phyloP scores from a whole-genome alignment of 2,888 invertebrate genomes.

The Drosophila ustulata region DNA sequence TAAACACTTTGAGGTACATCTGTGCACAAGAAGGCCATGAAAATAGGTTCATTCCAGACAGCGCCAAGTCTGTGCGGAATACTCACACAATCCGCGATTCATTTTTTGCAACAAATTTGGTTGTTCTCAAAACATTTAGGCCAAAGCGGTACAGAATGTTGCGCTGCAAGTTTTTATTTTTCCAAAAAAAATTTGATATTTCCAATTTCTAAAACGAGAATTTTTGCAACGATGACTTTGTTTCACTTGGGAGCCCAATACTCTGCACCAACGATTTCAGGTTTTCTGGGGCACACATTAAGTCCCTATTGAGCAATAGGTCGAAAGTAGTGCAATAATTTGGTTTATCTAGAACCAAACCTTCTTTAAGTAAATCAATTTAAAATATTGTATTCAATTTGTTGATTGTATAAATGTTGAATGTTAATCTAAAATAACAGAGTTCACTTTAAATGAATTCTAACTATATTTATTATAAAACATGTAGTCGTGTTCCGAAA shows the following conservation, averaged over 20 bases:
- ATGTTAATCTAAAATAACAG: conserved; percentile 15
- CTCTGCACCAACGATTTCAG: conserved; percentile 13
- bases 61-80: not conserved
- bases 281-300: conserved; percentile 52
- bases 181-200: conserved; percentile 18
- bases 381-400: conserved; percentile 42
- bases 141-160: conserved; percentile 41
- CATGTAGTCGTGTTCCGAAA: conserved; percentile 3
- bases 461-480: conserved; percentile 9
- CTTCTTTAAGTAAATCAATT: conserved; percentile 82
- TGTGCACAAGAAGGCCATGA: conserved; percentile 32
- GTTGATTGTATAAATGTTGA: conserved; percentile 33
- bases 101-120: conserved; percentile 61
- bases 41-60: conserved; percentile 4
- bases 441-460: conserved; percentile 7
- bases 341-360: conserved; percentile 35
- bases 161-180: conserved; percentile 34
- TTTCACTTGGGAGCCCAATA: conserved; percentile 14
- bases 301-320: conserved; percentile 66
- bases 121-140: conserved; percentile 14
- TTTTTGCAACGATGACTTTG: conserved; percentile 48
- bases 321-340: conserved; percentile 39
- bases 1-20: conserved; percentile 44
- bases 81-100: conserved; percentile 59
- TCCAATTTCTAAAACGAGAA: conserved; percentile 26